Evolutionary conservation across 2,797 vertebrate genomes (phyloP).

Genomic region (Acanthurus lineatus): DNA sequence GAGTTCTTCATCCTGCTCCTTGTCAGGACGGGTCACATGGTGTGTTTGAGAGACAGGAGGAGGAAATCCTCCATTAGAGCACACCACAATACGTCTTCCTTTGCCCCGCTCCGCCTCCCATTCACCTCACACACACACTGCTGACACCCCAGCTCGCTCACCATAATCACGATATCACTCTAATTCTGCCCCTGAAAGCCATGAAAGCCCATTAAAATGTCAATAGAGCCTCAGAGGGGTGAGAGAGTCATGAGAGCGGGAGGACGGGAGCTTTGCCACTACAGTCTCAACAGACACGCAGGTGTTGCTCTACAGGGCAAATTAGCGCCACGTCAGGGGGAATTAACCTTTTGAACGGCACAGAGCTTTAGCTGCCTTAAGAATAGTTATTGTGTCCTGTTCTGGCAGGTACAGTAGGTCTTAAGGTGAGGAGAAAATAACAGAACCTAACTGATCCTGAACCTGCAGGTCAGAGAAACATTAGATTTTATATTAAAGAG

Average conservation of each 20-base stretch:
- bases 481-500: neutral
- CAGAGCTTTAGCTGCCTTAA: constrained; percentile 45
- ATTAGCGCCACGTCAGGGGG: constrained; percentile 47
- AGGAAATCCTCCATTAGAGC: constrained; percentile 82
- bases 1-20: constrained; percentile 37
- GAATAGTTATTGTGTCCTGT: constrained; percentile 65
- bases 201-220: constrained; percentile 71
- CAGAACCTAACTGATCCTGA: constrained; percentile 8
- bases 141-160: constrained; percentile 40
- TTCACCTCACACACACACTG: constrained; percentile 67
- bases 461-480: neutral
- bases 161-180: constrained; percentile 65
- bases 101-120: constrained; percentile 65
- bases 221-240: constrained; percentile 43
- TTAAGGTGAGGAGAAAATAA: constrained; percentile 40
- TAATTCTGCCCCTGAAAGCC: constrained; percentile 59
- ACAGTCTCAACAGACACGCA: constrained; percentile 26
- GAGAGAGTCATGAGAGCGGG: constrained; percentile 43
- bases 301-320: constrained; percentile 47
- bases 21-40: constrained; percentile 65
- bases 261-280: neutral
- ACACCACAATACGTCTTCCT: constrained; percentile 78
- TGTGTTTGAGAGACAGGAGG: constrained; percentile 68
- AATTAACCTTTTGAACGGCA: constrained; percentile 61
- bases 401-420: constrained; percentile 39